Base-by-base conservation (phyloP, 92 coral and sea anemone species). In the Pocillopora grandis region DNA sequence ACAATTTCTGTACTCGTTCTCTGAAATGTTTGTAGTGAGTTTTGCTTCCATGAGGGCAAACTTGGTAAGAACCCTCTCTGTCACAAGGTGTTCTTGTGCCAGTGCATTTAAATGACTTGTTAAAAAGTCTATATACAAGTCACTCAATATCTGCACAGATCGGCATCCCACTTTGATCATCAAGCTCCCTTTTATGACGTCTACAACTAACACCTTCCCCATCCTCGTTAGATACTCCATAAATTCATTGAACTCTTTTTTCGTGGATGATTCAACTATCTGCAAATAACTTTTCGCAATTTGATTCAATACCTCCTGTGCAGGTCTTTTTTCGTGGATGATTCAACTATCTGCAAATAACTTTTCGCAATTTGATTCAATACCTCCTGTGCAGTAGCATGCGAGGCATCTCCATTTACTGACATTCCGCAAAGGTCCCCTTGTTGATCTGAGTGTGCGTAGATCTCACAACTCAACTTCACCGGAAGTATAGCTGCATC, bases 101-200 rank as follows among this genome's bases (percentile, higher is more conserved):
- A 66, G 10, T 27, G 21, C 71, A 66, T 10, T 31, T 15, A 66
- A 10, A 16, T 9, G 63, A 5, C 77, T 62, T 9, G 36, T 9
- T 0, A 36, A 52, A n/a, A 19, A 73, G 42, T 73, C 77, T 9
- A 49, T 36, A 62, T 62, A 74, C 14, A 74, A 3, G 21, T 11
- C 48, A 5, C 52, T 42, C 13, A 74, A 62, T 20, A 74, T 74
- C 20, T 74, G 31, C 0, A 72, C 60, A 11, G 60, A 52, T 3
- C 35, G 10, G 3, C 77, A 72, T 55, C 23, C 35, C 77, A 72
- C 77, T 52, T 60, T 72, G 17, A 72, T 72, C 13, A 72, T 55
- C 15, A 72, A 52, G 19, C 76, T 72, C 21, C 77, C 77, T 10
- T 12, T 0, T 5, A 10, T 11, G 19, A 5, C 3, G 19, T 55